Percentiles rank a stretch among this genome's conserved stretches.
These are phyloP conservation scores for Scyliorhinus canicula DNA, from an alignment of 2,797 vertebrate species.

Conservation along the genomic window DNA sequence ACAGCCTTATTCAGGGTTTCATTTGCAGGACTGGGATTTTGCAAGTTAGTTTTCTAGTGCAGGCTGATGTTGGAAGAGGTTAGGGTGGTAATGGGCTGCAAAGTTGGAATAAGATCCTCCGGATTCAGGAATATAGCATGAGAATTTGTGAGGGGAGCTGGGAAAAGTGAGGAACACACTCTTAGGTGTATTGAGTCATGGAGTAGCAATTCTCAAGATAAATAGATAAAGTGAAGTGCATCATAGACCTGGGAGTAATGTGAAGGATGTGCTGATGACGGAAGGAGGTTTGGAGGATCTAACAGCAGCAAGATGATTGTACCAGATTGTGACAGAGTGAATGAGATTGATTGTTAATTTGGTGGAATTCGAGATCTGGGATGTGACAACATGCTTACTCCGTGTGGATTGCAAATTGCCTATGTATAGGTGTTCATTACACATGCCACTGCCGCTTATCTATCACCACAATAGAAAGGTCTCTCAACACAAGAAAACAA, in stretches of 20 bases:
- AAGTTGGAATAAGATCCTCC: background rate
- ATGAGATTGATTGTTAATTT: background rate
- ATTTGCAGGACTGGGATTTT: too few species aligned
- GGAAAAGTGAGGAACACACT: background rate
- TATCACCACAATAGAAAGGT: background rate
- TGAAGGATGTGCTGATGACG: background rate
- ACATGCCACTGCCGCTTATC: background rate
- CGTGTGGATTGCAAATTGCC: background rate
- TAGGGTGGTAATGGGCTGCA: too few species aligned
- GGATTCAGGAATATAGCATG: background rate
- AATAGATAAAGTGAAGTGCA: background rate
- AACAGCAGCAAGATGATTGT: background rate
- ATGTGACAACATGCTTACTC: background rate
- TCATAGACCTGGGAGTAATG: background rate
- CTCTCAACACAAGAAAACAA: background rate
- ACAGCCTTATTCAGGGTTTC: too few species aligned
- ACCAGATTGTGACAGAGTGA: background rate
- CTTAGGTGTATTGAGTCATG: too few species aligned
- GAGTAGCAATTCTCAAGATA: background rate
- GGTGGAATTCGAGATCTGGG: background rate
- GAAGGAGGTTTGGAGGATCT: background rate
- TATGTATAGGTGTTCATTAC: background rate
- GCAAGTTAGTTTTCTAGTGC: too few species aligned
- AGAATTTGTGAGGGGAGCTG: too few species aligned
- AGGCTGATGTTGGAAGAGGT: too few species aligned